Percentiles rank a stretch among this genome's conserved stretches.
These are phyloP conservation scores for Mesocentrotus franciscanus DNA, from an alignment of 53 echinoderm and acorn worm species.

Conservation along the genomic window DNA sequence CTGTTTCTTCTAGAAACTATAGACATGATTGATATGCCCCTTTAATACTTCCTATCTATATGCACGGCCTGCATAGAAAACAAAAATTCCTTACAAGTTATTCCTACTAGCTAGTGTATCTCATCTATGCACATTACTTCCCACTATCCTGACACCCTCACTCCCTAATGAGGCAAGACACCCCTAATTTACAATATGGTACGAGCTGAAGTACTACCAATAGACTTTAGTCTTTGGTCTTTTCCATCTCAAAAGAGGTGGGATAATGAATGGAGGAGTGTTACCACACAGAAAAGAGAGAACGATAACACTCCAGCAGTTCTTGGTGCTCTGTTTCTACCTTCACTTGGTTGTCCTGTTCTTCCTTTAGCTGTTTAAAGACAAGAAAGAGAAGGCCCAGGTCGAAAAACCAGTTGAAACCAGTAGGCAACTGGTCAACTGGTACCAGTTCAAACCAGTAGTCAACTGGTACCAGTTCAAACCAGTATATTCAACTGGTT, in stretches of 20 bases:
- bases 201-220: constrained; percentile 13
- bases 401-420: too few species aligned
- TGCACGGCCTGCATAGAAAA: not conserved
- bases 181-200: constrained; percentile 22
- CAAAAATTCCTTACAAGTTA: not conserved
- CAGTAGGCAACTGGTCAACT: too few species aligned
- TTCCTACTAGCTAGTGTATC: not conserved
- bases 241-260: constrained; percentile 60
- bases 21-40: not conserved
- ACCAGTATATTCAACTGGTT: too few species aligned
- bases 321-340: not conserved
- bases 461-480: too few species aligned
- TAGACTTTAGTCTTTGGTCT: constrained; percentile 39
- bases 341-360: constrained; percentile 45
- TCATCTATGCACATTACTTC: not conserved
- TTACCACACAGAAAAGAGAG: constrained; percentile 18
- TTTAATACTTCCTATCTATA: not conserved
- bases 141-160: constrained; percentile 13
- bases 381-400: not conserved
- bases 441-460: too few species aligned
- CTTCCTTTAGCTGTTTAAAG: constrained; percentile 10
- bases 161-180: constrained; percentile 14
- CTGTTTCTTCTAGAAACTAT: not conserved
- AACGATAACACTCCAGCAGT: constrained; percentile 10
- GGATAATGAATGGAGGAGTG: constrained; percentile 1